Percentiles rank a stretch among this genome's conserved stretches.
These are phyloP conservation scores for Parnassius apollo DNA, from an alignment of 2,888 invertebrate species.

Conservation along the genomic window DNA sequence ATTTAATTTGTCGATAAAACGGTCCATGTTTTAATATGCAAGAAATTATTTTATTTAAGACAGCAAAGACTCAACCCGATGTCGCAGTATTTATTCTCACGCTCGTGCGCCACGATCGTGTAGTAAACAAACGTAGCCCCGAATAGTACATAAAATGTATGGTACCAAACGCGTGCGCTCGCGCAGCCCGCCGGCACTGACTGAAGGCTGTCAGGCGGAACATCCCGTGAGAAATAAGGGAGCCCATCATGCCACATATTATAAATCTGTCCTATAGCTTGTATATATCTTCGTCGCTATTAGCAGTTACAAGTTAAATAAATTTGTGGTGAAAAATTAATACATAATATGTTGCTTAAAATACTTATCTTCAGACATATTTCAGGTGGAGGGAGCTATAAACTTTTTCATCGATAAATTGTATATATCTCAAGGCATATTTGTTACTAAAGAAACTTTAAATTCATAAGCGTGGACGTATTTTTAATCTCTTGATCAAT, in stretches of 20 bases:
- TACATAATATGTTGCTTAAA: too few species aligned
- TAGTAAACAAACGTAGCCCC: slow-evolving; percentile 60
- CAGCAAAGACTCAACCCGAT: slow-evolving; percentile 31
- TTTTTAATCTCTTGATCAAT: slow-evolving; percentile 21
- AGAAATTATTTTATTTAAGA: slow-evolving; percentile 40
- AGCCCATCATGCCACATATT: slow-evolving; percentile 34
- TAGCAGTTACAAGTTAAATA: too few species aligned
- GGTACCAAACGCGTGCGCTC: slow-evolving; percentile 67
- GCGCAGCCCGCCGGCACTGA: slow-evolving; percentile 69
- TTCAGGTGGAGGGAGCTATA: too few species aligned
- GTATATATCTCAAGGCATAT: too few species aligned
- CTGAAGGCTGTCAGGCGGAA: slow-evolving; percentile 72
- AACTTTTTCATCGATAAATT: too few species aligned
- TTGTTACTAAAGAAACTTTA: not conserved
- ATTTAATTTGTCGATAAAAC: slow-evolving; percentile 47
- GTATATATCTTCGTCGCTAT: too few species aligned
- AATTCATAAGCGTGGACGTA: not conserved
- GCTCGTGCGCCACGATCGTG: slow-evolving; percentile 46
- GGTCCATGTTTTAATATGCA: slow-evolving; percentile 42
- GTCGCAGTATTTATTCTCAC: slow-evolving; percentile 40
- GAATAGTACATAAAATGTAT: slow-evolving; percentile 39
- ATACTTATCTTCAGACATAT: too few species aligned
- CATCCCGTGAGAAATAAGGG: slow-evolving; percentile 61
- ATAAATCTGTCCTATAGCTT: not conserved
- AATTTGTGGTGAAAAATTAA: too few species aligned